phyloP scores from a whole-genome alignment of 2,888 invertebrate genomes.

The Uloborus plumipes region DNA sequence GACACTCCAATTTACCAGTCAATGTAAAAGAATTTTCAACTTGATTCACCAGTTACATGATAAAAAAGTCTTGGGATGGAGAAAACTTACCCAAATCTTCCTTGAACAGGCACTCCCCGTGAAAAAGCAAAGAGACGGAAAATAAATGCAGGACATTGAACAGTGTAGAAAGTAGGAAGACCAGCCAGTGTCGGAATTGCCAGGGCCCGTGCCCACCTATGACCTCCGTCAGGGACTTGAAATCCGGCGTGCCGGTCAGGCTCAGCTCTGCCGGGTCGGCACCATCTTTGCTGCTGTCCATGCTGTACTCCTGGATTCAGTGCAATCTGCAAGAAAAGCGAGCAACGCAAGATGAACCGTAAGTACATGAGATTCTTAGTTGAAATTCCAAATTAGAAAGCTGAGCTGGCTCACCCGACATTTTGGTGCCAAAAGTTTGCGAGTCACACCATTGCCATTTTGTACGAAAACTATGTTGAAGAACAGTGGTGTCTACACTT shows the following conservation, averaged over 20 bases:
- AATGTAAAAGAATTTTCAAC: no score
- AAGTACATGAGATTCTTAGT: no score
- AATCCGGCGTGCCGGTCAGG: neutral
- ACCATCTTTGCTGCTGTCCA: constrained; percentile 5
- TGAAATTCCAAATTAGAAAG: no score
- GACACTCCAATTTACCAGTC: no score
- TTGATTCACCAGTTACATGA: no score
- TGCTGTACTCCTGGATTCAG: neutral
- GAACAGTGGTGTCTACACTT: no score
- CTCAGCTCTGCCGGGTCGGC: constrained; percentile 6
- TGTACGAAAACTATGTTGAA: no score
- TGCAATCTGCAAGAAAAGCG: no score
- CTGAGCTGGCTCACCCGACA: no score
- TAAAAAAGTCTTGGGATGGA: neutral
- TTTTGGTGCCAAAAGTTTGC: no score
- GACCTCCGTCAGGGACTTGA: constrained; percentile 18
- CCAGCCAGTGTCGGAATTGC: constrained; percentile 40
- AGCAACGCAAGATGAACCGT: no score
- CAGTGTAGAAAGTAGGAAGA: constrained; percentile 17
- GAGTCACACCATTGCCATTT: no score
- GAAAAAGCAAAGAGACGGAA: constrained; percentile 22
- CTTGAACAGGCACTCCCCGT: neutral
- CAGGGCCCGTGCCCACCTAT: constrained; percentile 44
- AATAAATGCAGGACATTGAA: constrained; percentile 28
- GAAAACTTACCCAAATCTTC: neutral